Evolutionary conservation across 2,797 vertebrate species (phyloP).

Genomic region (Nyctalus aviator): DNA sequence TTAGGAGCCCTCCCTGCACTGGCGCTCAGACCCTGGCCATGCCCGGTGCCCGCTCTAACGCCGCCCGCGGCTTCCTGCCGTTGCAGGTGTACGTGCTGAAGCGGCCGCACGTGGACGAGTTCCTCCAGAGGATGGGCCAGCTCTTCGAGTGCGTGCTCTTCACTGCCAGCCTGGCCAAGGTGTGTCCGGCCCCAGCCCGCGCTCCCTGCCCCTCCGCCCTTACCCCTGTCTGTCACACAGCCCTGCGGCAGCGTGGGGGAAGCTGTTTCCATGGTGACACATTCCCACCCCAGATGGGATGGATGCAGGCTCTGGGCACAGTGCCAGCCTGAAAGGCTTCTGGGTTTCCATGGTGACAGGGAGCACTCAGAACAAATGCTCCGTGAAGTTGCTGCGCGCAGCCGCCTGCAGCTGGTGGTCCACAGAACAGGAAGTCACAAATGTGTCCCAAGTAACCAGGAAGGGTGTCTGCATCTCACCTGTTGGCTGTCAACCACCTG

Average conservation of each 20-base stretch:
- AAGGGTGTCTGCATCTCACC: neutral
- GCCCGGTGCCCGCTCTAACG: neutral
- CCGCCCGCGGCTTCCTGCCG: neutral
- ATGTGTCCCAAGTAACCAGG: neutral
- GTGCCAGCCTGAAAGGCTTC: conserved; percentile 86
- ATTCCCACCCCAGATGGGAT: conserved; percentile 86
- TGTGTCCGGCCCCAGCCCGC: conserved; percentile 72
- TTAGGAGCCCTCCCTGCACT: neutral
- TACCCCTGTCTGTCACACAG: neutral
- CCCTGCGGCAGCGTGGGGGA: conserved; percentile 82
- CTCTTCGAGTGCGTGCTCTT: conserved; percentile 99
- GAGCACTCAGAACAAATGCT: conserved; percentile 83
- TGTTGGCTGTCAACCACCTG: neutral
- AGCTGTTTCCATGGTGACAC: conserved; percentile 91
- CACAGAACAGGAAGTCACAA: neutral
- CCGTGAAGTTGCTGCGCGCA: conserved; percentile 55
- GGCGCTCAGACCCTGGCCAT: neutral
- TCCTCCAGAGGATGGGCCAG: conserved; percentile 98
- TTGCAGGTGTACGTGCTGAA: conserved; percentile 97
- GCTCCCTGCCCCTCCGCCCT: neutral
- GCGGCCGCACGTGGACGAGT: conserved; percentile 97
- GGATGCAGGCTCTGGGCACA: conserved; percentile 86
- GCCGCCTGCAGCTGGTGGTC: conserved; percentile 74
- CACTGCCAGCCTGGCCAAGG: conserved; percentile 98
- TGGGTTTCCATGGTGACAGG: conserved; percentile 89